phyloP scores from a whole-genome alignment of 2,888 invertebrate species.

The Habrosyne pyritoides region DNA sequence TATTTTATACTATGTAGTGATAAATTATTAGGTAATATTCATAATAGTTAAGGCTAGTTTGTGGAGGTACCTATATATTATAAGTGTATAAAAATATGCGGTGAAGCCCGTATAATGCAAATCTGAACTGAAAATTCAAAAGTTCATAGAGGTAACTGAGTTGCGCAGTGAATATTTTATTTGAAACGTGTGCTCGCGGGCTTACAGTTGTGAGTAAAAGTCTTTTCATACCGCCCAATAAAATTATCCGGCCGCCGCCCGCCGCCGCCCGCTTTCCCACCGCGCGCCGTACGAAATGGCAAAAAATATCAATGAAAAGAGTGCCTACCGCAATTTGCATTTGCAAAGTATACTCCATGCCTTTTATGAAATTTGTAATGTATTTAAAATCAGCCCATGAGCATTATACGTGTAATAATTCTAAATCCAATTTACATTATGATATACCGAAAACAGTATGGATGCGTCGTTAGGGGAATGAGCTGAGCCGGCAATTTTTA shows the following conservation, averaged over 20 bases:
- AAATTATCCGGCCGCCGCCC: conserved; percentile 23
- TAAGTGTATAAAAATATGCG: conserved; percentile 18
- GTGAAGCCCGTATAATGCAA: conserved; percentile 26
- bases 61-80: not conserved
- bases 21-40: too few relatives aligned
- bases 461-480: not conserved
- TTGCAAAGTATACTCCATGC: not conserved
- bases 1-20: too few relatives aligned
- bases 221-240: conserved; percentile 27
- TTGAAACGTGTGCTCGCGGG: conserved; percentile 29
- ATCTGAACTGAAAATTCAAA: conserved; percentile 36
- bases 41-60: too few relatives aligned
- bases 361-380: not conserved
- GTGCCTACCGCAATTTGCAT: conserved; percentile 6
- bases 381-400: conserved; percentile 5
- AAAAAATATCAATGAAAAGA: conserved; percentile 3
- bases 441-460: not conserved
- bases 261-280: conserved; percentile 11
- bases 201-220: conserved; percentile 29
- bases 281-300: not conserved
- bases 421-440: conserved; percentile 7
- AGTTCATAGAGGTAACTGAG: conserved; percentile 37
- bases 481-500: not conserved
- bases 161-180: conserved; percentile 46
- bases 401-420: conserved; percentile 3